Base-by-base conservation (phyloP, 1,140 invertebrate species). In the Philaenus spumarius region DNA sequence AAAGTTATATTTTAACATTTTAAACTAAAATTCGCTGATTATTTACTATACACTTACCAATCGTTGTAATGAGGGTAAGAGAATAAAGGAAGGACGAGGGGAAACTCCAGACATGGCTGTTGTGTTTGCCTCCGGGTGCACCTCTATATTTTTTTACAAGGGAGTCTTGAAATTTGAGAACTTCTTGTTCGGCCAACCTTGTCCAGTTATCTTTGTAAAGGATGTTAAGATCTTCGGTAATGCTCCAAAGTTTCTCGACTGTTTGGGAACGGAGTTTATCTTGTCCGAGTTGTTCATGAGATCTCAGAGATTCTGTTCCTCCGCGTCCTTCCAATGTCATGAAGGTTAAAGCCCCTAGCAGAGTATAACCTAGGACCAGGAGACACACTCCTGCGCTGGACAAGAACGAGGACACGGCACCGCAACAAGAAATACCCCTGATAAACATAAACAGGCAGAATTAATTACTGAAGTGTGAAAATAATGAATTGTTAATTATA, bases 161-260 rank as follows among this genome's bases (percentile, higher is more conserved):
- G 43, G 76, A 79, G 61, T 84, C 80, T 72, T 95, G 90, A 70
- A 95, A 95, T 52, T 87, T 81, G 69, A 90, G 80, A 56, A 95
- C 83, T 71, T 95, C 90, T 61, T 87, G 82, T 26, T 88, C 81
- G 19, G 89, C 84, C 58, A 93, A 67, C 57, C 86, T 80, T 1
- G 93, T 96, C 93, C 93, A 97, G 72, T 97, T 96, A 64, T 94
- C 90, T 66, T 91, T 89, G 71, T 96, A 95, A 12, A 97, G 75
- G 61, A 96, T 93, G 69, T 96, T 96, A 14, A 97, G 79, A 68
- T 91, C 87, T 72, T 95, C 90, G 0, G 94, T 96, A 62, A 96
- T 93, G 45, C 89, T 89, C 94, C 94, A 97, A 24, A 96, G 75
- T 17, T 83, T 81, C 69, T 88, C 87, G 0, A 92, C 88, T 1